Base-by-base conservation (phyloP, 2,797 vertebrate genomes). In the Galagoides demidoff region DNA sequence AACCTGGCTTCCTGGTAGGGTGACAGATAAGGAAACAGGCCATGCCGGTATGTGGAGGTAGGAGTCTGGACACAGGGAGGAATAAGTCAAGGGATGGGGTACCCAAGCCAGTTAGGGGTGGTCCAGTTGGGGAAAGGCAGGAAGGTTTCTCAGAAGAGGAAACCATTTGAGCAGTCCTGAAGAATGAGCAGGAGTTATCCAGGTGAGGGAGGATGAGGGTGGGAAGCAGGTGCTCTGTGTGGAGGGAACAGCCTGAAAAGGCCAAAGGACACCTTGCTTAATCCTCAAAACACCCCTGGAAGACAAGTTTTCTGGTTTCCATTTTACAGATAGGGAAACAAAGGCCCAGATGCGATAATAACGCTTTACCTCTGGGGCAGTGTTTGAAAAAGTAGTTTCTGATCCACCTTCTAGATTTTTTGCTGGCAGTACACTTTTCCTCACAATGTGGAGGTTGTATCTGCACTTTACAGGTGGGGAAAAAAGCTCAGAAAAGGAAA, bases 401-500 rank as follows among this genome's bases (percentile, higher is more conserved):
- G 74, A 70, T 66, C 63, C 52, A 71, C 70, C 29, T 11, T 55
- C 29, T 59, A 11, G 66, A 29, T 74, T 43, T 90, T 71, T 85
- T 90, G 78, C 34, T 74, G 59, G 66, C 7, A 31, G 20, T 70
- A 61, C 7, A 27, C 22, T 70, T 31, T 71, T 20, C 34, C 27
- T 66, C 63, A 6, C 25, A 43, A 77, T 6, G 5, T 66, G 78
- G 52, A n/a, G 22, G 34, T 73, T 79, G 91, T 52, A 34, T 93
- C 27, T 84, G 37, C 31, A 64, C 13, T 68, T 70, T 22, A n/a
- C 14, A 79, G 71, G 55, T 37, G 11, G 68, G 29, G 27, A 43
- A 64, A 94, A 20, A 39, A 79, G 64, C 43, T 83, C n/a, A 63
- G 57, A 90, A 70, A 92, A 87, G 2, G 20, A 14, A 93, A 92